Evolutionary conservation across 2,888 invertebrate genomes (phyloP).

Genomic region (Eubasilissa splendida): DNA sequence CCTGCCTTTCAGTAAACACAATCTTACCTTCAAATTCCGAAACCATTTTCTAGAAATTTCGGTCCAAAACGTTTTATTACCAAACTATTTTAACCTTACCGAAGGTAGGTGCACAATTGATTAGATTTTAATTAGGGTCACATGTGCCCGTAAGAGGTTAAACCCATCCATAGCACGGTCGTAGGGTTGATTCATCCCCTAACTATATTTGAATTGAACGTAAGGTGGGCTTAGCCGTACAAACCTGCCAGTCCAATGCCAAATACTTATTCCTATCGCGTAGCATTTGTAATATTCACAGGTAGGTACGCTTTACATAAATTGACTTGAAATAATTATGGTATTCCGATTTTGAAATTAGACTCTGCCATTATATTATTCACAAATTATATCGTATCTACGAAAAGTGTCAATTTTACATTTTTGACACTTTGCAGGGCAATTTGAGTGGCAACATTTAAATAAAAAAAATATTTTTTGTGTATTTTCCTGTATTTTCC

Average conservation of each 20-base stretch:
- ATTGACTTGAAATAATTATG: not conserved
- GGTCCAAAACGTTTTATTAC: constrained; percentile 28
- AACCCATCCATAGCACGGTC: constrained; percentile 15
- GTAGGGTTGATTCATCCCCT: constrained; percentile 32
- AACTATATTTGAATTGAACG: constrained; percentile 27
- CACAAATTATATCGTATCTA: no score
- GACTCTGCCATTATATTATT: no score
- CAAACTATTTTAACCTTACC: constrained; percentile 2
- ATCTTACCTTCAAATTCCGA: not conserved
- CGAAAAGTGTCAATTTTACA: no score
- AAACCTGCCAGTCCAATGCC: constrained; percentile 16
- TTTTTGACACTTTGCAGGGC: no score
- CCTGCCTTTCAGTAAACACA: no score
- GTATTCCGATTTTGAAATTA: constrained; percentile 5
- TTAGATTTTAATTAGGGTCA: constrained; percentile 34
- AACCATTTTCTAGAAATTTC: constrained; percentile 3
- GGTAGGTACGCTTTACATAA: not conserved
- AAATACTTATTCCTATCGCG: constrained; percentile 21
- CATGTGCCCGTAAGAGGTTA: constrained; percentile 26
- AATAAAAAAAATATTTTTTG: no score
- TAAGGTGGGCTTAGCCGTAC: constrained; percentile 29
- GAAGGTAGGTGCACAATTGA: constrained; percentile 7
- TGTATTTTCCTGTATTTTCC: no score
- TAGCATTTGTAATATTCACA: not conserved
- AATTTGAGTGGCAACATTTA: no score